Evolutionary conservation across 2,888 invertebrate species (phyloP), one percentile per base, ranked within the genome.

Genomic region (Malacosoma neustria): DNA sequence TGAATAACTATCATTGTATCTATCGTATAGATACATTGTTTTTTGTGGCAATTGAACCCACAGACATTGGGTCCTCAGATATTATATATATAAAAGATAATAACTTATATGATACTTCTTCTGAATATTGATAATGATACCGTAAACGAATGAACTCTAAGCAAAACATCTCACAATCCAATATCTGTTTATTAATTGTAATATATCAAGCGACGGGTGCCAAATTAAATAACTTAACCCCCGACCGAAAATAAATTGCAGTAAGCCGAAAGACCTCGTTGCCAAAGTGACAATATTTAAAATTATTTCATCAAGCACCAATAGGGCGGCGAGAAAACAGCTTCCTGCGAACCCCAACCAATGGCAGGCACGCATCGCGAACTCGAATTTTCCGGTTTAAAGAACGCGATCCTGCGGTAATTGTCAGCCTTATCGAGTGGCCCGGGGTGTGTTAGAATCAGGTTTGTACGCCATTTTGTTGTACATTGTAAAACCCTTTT

Each of bases 211-310:
- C 58, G 58, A 51, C 53, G 52, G 60, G 49, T 60, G 22, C 22
- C 56, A 77, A 84, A 84, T 81, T 72, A 61, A 73, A 84, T 84
- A 74, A 80, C 50, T 54, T 57, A 51, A 67, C 71, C 75, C 77
- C 72, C 61, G 9, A 9, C 22, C 66, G 59, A 60, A 73, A 76
- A 72, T 76, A 80, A 77, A 82, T 84, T 82, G 80, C 75, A 67
- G 69, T 72, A 73, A 74, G 72, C 70, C 67, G 68, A 68, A 64
- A 72, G 63, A 67, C 68, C 61, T 55, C 59, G 58, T 47, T 61
- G 57, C 61, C 66, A 68, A 22, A 72, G 70, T 75, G 76, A 76
- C 71, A 80, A 79, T 82, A 79, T 82, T 61, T 80, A 79, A 76
- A 79, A 79, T 80, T 79, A 75, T 68, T 80, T 82, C 75, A 72